A percentile compares a stretch with the other conserved stretches of the same genome.
These are phyloP conservation scores for Proteles cristata DNA, from an alignment of 2,113 vertebrate species.

Conservation along the genomic window DNA sequence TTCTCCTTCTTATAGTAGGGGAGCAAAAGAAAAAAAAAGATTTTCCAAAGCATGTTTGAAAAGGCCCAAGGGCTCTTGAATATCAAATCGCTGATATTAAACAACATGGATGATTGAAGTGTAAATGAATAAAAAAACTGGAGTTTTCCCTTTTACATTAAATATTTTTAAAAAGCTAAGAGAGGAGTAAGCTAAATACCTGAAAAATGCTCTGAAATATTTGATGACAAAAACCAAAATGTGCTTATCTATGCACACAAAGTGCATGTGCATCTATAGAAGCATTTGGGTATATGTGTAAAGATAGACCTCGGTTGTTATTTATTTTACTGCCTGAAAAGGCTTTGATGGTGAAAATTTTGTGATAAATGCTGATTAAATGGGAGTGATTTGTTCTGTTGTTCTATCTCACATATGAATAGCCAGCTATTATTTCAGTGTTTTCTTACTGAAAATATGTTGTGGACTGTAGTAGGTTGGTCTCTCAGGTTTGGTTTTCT, in stretches of 20 bases:
- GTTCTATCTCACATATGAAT: not conserved
- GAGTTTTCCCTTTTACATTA: constrained; percentile 61
- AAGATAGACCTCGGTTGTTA: constrained; percentile 47
- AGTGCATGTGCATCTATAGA: not conserved
- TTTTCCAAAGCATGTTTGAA: constrained; percentile 69
- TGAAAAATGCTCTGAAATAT: constrained; percentile 61
- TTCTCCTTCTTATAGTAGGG: constrained; percentile 62
- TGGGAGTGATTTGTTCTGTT: not conserved
- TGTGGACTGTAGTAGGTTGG: not conserved
- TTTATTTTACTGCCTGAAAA: constrained; percentile 42
- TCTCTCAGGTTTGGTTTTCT: not conserved
- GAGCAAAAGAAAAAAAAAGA: not conserved
- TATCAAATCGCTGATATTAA: constrained; percentile 79
- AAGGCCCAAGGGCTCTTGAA: constrained; percentile 76
- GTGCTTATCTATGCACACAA: constrained; percentile 50
- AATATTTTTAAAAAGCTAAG: constrained; percentile 59
- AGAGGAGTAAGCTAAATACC: constrained; percentile 44
- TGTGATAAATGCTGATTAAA: constrained; percentile 53
- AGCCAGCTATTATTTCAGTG: not conserved
- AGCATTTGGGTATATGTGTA: not conserved
- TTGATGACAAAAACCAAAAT: constrained; percentile 58
- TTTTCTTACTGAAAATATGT: not conserved
- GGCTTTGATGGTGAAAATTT: constrained; percentile 14
- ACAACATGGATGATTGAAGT: constrained; percentile 80
- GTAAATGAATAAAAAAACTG: constrained; percentile 75